These are phyloP conservation scores for Popillia japonica DNA, from an alignment of 1,140 invertebrate species.

Conservation along the genomic window DNA sequence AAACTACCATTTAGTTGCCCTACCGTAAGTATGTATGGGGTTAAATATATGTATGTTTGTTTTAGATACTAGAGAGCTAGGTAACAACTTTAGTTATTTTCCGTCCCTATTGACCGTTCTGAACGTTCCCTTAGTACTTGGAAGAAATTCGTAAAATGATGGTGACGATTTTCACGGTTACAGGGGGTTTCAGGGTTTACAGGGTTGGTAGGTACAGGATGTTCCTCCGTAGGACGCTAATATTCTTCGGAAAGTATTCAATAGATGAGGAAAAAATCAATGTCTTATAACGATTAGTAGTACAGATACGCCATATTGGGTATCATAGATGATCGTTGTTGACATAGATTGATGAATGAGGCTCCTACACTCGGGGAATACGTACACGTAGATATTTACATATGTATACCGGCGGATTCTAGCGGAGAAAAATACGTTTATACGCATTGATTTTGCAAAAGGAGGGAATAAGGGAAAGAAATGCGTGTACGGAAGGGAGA, in stretches of 20 bases:
- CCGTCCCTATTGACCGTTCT: no score
- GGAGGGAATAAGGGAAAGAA: not conserved
- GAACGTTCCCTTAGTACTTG: no score
- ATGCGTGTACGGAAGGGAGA: not conserved
- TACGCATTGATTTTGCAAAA: slow-evolving; percentile 10
- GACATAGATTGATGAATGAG: slow-evolving; percentile 55
- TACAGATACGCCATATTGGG: slow-evolving; percentile 55
- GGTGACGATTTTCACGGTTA: no score
- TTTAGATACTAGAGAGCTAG: not conserved
- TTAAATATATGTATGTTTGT: slow-evolving; percentile 7
- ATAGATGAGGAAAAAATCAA: slow-evolving; percentile 52
- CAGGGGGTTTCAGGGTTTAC: no score
- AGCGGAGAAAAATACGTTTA: slow-evolving; percentile 5
- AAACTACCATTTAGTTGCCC: slow-evolving; percentile 6
- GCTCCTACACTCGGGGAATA: not conserved
- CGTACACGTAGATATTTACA: slow-evolving; percentile 4
- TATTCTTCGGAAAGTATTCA: not conserved
- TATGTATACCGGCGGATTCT: slow-evolving; percentile 5
- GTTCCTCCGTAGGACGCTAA: no score
- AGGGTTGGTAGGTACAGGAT: no score
- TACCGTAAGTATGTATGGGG: not conserved
- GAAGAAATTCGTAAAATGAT: no score
- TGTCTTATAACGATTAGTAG: slow-evolving; percentile 55
- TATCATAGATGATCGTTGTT: slow-evolving; percentile 52
- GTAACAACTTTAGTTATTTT: slow-evolving; percentile 11